Base-by-base conservation (phyloP, 2,888 invertebrate species). In the Cerceris ruficornis region DNA sequence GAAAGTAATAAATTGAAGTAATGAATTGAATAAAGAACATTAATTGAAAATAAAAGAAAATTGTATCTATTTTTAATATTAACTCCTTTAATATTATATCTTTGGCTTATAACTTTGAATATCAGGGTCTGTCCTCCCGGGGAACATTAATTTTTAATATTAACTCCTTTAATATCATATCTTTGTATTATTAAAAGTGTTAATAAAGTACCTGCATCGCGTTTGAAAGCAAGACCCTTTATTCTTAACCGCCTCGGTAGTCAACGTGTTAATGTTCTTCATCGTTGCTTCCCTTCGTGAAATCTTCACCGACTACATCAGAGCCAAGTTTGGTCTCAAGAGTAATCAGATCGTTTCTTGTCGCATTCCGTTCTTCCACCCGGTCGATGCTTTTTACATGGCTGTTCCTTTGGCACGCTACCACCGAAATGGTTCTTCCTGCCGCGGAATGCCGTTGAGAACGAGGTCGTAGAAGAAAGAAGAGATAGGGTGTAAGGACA, bases 311-410 rank as follows among this genome's bases (percentile, higher is more conserved):
- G 14, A 42, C 43, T 13, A 65, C 28, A 68, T 68, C 17, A 17
- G 61, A 65, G n/a, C 28, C 76, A 65, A 78, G 76, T 68, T 64
- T 43, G 70, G 68, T 57, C 60, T 15, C 57, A 17, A 62, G 58
- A 69, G 69, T 72, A 77, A 79, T 79, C 77, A 79, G 77, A 79
- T 69, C 66, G 77, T 66, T 79, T 79, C 72, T 79, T 77, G 69
- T 65, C 59, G 60, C 17, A 60, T 61, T 60, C 46, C 52, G 57
- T 7, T 62, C 43, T 55, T 43, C 50, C 49, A 14, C 42, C 39
- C 14, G 58, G 55, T 52, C 72, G 66, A 64, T 50, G 61, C 69
- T 76, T 80, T 80, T 81, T 69, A 62, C 69, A 58, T 65, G 68
- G 43, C 52, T 28, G 57, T 72, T 49, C 67, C 70, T 78, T 75